Base-by-base conservation (phyloP, 2,888 invertebrate species). In the Eurytoma adleriae region DNA sequence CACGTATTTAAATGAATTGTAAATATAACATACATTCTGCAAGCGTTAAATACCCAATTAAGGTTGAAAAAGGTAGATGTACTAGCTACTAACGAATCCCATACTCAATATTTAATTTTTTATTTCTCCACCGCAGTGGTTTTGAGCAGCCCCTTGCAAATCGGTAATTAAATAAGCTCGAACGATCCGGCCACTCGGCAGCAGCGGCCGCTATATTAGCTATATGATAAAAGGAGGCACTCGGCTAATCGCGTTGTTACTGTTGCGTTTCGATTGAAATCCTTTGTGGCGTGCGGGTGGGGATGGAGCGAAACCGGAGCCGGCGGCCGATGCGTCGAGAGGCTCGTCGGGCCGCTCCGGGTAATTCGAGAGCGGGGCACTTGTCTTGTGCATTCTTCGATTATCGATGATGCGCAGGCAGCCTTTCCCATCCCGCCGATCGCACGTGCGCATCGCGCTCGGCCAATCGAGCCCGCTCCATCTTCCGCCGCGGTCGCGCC, bases 321-420 rank as follows among this genome's bases (percentile, higher is more conserved):
- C 50, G 62, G 13, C 16, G 18, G n/a, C 16, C 54, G 54, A 54
- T 54, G 54, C n/a, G n/a, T 54, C 54, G 54, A 54, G 54, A 54
- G 54, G n/a, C 54, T 16, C 54, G 54, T n/a, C 40, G 13, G 13
- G 64, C 12, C 48, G 40, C 67, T 67, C 30, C n/a, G 24, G 40
- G 72, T 77, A 77, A 77, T 70, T 24, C 24, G 76, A 77, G 76
- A 78, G 77, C 52, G 56, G 24, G 57, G 56, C 77, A 78, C 77
- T 78, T 78, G 77, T 71, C 77, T 59, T 30, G 50, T 66, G 77
- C 77, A 78, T 71, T 78, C 62, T 71, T 71, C 77, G 77, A 78
- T 78, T 78, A 78, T 78, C 77, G 71, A 71, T 48, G 77, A 78
- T 78, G 77, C 77, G 72, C 72, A n/a, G 14, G 71, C 56, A 62